Evolutionary conservation across 2,113 vertebrate species (phyloP), one percentile per base, ranked within the genome.

Genomic region (Cyrtonyx montezumae): DNA sequence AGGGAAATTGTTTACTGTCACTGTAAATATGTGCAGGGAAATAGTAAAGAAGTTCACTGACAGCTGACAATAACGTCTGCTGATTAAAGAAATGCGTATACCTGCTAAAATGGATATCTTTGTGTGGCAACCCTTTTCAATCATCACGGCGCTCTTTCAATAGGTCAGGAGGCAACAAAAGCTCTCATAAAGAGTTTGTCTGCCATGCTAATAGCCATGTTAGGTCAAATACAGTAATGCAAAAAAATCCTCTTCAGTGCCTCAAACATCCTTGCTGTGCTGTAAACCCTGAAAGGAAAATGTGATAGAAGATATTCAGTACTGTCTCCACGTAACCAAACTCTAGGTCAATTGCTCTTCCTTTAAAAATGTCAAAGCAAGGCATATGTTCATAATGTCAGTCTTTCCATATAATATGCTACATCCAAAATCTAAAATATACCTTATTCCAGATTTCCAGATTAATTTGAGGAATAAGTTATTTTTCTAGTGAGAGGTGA

Each of bases 321-420:
- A 85, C 61, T 14, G 65, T 75, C 34, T 91, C 84, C 68, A 71
- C 85, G 82, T 68, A 65, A 76, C 68, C 68, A 92, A 83, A 87
- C 91, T 92, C 78, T 94, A 88, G 91, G 93, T 96, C 94, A 97
- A 93, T 88, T 94, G 63, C 94, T 96, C 92, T 56, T 93, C 90
- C 90, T 96, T 93, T 88, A 77, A 91, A 94, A 96, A 89, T 94
- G 68, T 84, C 94, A 95, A 65, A 59, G 42, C 63, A 75, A 96
- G 84, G 86, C 28, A 91, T 87, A 96, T 78, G 74, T 87, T 95
- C 70, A 84, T 88, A 78, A 91, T 42, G 78, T n/a, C 7, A 69
- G 62, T 77, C 30, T 34, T 91, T 94, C 88, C 81, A 87, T 84
- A 70, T 23, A 79, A 67, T 43, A 65, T 5, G 26, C 43, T 67